Conservation (phyloP, 1,140 invertebrate genomes). For the Hestina assimilis region DNA sequence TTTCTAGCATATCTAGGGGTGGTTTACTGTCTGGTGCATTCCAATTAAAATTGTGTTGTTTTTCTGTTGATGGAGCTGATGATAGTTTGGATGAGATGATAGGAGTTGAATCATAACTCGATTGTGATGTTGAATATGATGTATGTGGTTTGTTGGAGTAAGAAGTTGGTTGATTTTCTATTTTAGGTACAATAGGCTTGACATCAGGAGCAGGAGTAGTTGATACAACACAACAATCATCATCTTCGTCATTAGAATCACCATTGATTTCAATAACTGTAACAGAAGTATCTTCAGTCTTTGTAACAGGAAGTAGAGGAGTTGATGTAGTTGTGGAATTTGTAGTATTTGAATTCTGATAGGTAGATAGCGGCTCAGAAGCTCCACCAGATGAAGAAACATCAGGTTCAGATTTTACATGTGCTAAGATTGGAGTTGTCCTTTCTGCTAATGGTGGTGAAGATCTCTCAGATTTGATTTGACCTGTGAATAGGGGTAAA, state of each 20-base stretch:
- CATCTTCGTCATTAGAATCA: conserved; percentile 71
- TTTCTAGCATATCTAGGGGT: conserved; percentile 58
- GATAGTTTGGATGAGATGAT: conserved; percentile 37
- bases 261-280: conserved; percentile 72
- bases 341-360: conserved; percentile 25
- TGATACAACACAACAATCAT: conserved; percentile 72
- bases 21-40: conserved; percentile 69
- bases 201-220: conserved; percentile 64
- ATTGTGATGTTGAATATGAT: conserved; percentile 37
- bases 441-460: conserved; percentile 44
- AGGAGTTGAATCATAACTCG: conserved; percentile 37
- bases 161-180: conserved; percentile 38
- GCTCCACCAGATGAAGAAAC: background rate
- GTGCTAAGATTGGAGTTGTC: conserved; percentile 53
- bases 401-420: conserved; percentile 57
- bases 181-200: conserved; percentile 50
- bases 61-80: conserved; percentile 48
- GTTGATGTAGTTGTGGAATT: conserved; percentile 8
- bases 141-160: conserved; percentile 34
- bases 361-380: conserved; percentile 22
- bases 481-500: conserved; percentile 49
- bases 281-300: conserved; percentile 48
- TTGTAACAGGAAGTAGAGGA: conserved; percentile 51
- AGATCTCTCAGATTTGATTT: conserved; percentile 61
- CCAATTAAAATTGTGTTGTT: conserved; percentile 71